phyloP scores from a whole-genome alignment of 2,888 invertebrate genomes.

The Drosophila percnosoma region DNA sequence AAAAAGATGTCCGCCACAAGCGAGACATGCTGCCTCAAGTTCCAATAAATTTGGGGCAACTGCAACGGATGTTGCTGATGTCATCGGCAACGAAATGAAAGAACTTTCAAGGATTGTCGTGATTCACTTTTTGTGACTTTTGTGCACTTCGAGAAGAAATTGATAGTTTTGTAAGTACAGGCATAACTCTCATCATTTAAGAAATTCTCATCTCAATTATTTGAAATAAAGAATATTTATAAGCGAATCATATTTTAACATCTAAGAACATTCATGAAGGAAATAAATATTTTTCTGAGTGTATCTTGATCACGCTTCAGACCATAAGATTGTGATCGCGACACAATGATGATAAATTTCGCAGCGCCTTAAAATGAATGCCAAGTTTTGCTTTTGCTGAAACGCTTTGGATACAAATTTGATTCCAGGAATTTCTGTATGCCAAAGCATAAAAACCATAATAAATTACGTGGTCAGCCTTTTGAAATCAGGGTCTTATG shows the following conservation, averaged over 20 bases:
- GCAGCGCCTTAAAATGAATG: constrained; percentile 29
- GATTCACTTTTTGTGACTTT: not conserved
- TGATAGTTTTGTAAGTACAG: not conserved
- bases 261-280: not conserved
- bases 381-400: constrained; percentile 17
- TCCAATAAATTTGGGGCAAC: constrained; percentile 47
- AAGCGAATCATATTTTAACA: not conserved
- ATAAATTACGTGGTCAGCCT: constrained; percentile 50
- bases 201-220: not conserved
- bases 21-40: constrained; percentile 10
- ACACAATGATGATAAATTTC: constrained; percentile 60
- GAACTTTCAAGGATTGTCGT: constrained; percentile 54
- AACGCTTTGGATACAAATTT: constrained; percentile 46
- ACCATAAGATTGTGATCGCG: constrained; percentile 23
- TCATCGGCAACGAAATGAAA: constrained; percentile 46
- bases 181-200: not conserved
- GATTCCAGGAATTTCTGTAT: constrained; percentile 64
- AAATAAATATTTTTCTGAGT: constrained; percentile 1
- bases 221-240: not conserved
- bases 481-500: constrained; percentile 7
- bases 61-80: constrained; percentile 50
- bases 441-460: constrained; percentile 31
- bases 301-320: constrained; percentile 56
- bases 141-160: not conserved
- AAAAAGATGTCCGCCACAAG: not conserved